These are phyloP conservation scores for Cryptosula pallasiana DNA, from an alignment of 2,888 invertebrate species.

Conservation along the genomic window DNA sequence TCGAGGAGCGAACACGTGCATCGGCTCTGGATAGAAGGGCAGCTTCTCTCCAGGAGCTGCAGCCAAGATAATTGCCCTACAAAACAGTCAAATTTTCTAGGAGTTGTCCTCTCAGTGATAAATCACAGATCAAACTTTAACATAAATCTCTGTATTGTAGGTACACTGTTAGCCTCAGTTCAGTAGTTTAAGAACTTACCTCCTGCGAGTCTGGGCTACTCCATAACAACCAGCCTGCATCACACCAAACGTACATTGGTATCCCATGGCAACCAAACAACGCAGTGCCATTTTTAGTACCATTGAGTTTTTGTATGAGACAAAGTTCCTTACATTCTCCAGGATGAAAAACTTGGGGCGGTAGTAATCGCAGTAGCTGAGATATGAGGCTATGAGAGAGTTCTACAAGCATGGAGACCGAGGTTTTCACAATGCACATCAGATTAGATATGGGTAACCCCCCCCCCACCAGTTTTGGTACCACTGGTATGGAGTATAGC, in stretches of 20 bases:
- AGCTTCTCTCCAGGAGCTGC: conserved; percentile 72
- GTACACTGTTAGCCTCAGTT: too few relatives aligned
- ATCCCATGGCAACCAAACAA: conserved; percentile 75
- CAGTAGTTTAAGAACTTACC: conserved; percentile 54
- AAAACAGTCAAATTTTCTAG: too few relatives aligned
- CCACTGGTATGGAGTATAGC: too few relatives aligned
- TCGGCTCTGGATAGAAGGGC: conserved; percentile 73
- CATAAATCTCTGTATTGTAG: too few relatives aligned
- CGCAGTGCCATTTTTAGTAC: conserved; percentile 73
- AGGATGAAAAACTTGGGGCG: conserved; percentile 75
- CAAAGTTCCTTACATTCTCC: conserved; percentile 81
- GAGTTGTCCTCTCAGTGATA: too few relatives aligned
- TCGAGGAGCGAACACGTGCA: conserved; percentile 66
- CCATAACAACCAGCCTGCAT: conserved; percentile 81
- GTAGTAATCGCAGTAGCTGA: conserved; percentile 80
- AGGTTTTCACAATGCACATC: too few relatives aligned
- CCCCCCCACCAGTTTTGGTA: too few relatives aligned
- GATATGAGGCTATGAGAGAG: conserved; percentile 73
- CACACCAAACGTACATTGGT: conserved; percentile 80
- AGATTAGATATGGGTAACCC: too few relatives aligned
- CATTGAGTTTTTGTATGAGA: conserved; percentile 73
- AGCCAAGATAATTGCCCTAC: conserved; percentile 68
- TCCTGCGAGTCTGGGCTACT: conserved; percentile 72
- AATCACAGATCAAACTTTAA: too few relatives aligned
- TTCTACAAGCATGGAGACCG: conserved; percentile 57